Base-by-base conservation (phyloP, 2,797 vertebrate species). In the Luscinia megarhynchos region DNA sequence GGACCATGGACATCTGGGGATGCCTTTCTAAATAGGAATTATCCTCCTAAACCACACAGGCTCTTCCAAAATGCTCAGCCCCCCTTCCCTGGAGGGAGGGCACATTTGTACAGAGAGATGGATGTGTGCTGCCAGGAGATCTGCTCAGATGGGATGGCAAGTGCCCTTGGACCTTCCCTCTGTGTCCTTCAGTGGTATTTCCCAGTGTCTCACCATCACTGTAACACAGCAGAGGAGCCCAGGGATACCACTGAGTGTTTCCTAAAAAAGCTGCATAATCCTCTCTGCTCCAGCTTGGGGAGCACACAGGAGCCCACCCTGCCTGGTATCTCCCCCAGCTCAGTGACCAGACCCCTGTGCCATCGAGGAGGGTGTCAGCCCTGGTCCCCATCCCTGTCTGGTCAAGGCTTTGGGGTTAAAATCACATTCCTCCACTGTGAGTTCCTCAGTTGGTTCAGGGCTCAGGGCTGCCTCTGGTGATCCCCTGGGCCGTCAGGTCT, bases 371-470 rank as follows among this genome's bases (percentile, higher is more conserved):
- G 50, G 24, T 15, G 30, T 30, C 74, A 36, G 41, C 64, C 38
- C 48, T 58, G 67, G 22, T 76, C 10, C 38, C 13, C 9, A 15
- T 50, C n/a, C 45, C 41, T 34, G 48, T 30, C 59, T 26, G 38
- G 29, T 11, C 21, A 24, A 45, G 38, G 34, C 19, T 74, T 62
- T 66, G 48, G 29, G 57, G 22, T 62, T 73, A 43, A 58, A 75
- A 57, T 53, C 50, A 26, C 34, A 1, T 75, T 54, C 43, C 53
- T 76, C 0, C 2, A 29, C 8, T 0, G 5, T 0, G 2, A 81
- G 46, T 15, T 51, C n/a, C 16, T 66, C 2, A 4, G 23, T 6
- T 34, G 63, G 29, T n/a, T 76, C 34, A 55, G 66, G 58, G 32
- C 14, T 67, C 84, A 6, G 20, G 41, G 40, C 57, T 36, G 12